Evolutionary conservation across 2,113 vertebrate species (phyloP).

Genomic region (Miniopterus natalensis): DNA sequence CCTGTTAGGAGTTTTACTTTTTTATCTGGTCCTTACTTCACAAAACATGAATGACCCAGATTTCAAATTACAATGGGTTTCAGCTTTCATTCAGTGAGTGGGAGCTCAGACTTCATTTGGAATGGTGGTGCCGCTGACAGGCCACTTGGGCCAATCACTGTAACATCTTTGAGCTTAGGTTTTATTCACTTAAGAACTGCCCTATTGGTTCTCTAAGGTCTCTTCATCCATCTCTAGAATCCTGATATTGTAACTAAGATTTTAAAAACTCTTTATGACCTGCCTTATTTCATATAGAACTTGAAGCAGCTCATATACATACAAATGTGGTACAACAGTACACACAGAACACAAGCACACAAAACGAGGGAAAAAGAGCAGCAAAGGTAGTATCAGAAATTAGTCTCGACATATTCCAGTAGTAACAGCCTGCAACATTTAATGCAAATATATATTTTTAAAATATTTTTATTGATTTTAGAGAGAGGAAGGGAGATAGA

Average conservation of each 20-base stretch:
- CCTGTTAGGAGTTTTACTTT: background rate
- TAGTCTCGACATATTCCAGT: background rate
- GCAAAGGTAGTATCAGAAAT: background rate
- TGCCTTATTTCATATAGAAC: conserved; percentile 13
- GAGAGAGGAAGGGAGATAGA: no score
- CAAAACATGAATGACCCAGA: conserved; percentile 51
- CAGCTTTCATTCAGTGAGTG: background rate
- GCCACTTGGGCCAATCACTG: background rate
- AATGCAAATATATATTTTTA: background rate
- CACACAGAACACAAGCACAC: background rate
- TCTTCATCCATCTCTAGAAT: background rate
- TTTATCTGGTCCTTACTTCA: conserved; percentile 5
- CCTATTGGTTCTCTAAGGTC: background rate
- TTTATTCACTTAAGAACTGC: background rate
- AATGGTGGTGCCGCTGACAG: background rate
- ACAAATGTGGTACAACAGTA: background rate
- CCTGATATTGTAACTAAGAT: background rate
- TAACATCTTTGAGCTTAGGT: background rate
- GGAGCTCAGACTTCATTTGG: background rate
- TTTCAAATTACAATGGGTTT: conserved; percentile 32
- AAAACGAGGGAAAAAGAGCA: background rate
- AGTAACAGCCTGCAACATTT: background rate
- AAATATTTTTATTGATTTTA: no score
- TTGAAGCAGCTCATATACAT: background rate
- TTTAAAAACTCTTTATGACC: background rate